phyloP scores from a whole-genome alignment of 2,888 invertebrate genomes.

The Calephelis perditalis region DNA sequence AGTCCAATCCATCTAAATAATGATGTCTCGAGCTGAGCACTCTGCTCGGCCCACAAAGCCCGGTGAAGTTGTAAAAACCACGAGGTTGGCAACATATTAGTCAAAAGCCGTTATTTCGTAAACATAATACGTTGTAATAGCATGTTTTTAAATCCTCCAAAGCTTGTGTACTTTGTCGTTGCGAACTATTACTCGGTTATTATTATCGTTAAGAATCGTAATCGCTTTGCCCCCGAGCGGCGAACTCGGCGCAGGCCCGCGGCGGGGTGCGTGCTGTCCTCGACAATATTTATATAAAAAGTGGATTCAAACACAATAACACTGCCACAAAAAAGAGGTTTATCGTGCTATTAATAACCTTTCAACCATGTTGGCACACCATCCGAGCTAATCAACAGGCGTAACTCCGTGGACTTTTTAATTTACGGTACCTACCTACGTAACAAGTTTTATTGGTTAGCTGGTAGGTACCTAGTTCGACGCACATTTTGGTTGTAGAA shows the following conservation, averaged over 20 bases:
- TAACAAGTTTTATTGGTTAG: too few species aligned
- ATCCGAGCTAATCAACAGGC: background rate
- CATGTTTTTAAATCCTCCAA: slow-evolving; percentile 36
- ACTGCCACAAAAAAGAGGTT: background rate
- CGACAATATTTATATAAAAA: slow-evolving; percentile 2
- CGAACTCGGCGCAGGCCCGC: slow-evolving; percentile 22
- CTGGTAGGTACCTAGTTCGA: too few species aligned
- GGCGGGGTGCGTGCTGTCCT: slow-evolving; percentile 7
- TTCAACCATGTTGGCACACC: background rate
- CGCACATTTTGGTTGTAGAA: too few species aligned
- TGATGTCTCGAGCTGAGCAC: too few species aligned
- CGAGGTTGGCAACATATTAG: too few species aligned
- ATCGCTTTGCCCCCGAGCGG: slow-evolving; percentile 53
- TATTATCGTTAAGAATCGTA: slow-evolving; percentile 39
- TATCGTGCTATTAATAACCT: background rate
- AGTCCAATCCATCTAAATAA: too few species aligned
- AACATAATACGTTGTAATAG: background rate
- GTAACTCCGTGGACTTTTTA: too few species aligned
- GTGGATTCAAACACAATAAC: background rate
- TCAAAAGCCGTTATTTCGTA: slow-evolving; percentile 18
- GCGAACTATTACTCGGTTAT: slow-evolving; percentile 46
- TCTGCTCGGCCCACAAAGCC: too few species aligned
- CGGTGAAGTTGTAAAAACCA: too few species aligned
- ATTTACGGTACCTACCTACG: too few species aligned
- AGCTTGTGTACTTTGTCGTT: slow-evolving; percentile 52